Percentiles rank a stretch among this genome's conserved stretches.
Evolutionary conservation across 2,113 vertebrate species (phyloP).

Genomic region (Condylura cristata): DNA sequence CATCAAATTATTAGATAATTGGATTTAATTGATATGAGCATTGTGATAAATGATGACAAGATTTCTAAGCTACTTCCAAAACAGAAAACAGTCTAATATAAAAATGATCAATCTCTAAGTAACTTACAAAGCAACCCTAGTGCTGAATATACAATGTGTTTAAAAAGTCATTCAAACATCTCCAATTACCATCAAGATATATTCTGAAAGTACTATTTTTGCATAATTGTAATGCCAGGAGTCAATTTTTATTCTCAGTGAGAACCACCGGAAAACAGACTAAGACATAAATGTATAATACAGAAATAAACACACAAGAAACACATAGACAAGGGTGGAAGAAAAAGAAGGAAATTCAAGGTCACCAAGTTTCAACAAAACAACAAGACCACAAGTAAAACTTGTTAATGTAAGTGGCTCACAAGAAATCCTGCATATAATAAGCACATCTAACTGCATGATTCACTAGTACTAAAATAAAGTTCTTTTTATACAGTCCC

Average conservation of each 20-base stretch:
- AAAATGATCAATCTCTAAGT: not conserved
- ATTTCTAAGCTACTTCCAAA: constrained; percentile 29
- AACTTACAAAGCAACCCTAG: not conserved
- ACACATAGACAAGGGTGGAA: constrained; percentile 8
- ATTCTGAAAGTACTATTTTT: constrained; percentile 11
- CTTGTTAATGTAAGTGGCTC: constrained; percentile 61
- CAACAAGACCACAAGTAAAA: constrained; percentile 62
- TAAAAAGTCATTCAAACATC: not conserved
- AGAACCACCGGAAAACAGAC: constrained; percentile 54
- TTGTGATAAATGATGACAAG: not conserved
- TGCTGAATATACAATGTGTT: not conserved
- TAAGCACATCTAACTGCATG: constrained; percentile 23
- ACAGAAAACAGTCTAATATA: not conserved
- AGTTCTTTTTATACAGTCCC: not conserved
- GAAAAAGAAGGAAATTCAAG: constrained; percentile 26
- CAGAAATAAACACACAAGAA: constrained; percentile 43
- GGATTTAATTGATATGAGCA: not conserved
- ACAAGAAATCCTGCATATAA: not conserved
- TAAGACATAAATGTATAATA: constrained; percentile 38
- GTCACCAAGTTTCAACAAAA: constrained; percentile 52
- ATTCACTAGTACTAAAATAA: constrained; percentile 43
- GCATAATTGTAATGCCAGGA: not conserved
- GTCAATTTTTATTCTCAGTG: constrained; percentile 33
- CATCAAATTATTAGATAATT: no score
- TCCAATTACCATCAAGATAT: not conserved